phyloP scores from a whole-genome alignment of 2,113 vertebrate species.

The Ariopsis seemanni region DNA sequence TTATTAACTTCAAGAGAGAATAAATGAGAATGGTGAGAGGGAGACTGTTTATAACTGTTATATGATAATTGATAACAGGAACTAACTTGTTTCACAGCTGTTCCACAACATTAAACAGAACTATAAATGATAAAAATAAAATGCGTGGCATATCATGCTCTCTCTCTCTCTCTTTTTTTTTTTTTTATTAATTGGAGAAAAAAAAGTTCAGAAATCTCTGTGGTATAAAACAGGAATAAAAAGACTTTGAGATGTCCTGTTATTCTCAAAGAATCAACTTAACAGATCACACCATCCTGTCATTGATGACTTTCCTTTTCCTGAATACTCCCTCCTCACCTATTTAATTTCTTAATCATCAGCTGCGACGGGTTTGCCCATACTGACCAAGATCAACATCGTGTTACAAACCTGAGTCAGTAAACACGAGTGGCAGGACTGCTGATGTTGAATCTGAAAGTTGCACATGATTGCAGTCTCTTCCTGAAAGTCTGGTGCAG shows the following conservation, averaged over 20 bases:
- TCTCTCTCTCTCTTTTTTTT: not conserved
- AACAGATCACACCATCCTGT: not conserved
- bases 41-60: not conserved
- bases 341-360: not conserved
- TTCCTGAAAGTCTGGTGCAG: not conserved
- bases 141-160: not conserved
- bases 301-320: not conserved
- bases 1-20: not conserved
- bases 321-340: not conserved
- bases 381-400: not conserved
- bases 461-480: constrained; percentile 1
- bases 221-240: not conserved
- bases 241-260: not conserved
- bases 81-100: not conserved
- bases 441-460: not conserved
- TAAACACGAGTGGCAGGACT: not conserved
- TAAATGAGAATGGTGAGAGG: not conserved
- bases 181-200: not conserved
- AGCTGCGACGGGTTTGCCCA: not conserved
- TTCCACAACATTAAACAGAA: not conserved
- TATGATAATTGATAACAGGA: not conserved
- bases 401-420: not conserved
- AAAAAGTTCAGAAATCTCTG: not conserved
- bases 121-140: not conserved
- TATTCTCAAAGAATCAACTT: not conserved